Evolutionary conservation across 1,140 invertebrate genomes (phyloP).

Genomic region (Schlechtendalia chinensis): DNA sequence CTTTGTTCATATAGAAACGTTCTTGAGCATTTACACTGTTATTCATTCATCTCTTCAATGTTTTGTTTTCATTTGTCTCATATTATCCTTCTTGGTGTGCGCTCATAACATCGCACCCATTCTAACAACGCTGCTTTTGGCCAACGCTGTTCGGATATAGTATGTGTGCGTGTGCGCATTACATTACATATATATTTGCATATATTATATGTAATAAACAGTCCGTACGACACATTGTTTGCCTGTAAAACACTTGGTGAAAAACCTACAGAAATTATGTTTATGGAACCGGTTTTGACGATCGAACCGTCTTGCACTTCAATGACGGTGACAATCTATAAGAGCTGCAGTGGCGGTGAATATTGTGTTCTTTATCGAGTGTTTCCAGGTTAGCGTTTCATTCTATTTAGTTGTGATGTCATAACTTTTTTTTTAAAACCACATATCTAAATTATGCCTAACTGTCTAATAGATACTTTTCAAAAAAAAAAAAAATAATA

Average conservation of each 20-base stretch:
- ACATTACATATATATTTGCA: neutral
- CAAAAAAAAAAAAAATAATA: too few species aligned
- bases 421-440: neutral
- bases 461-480: neutral
- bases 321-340: slow-evolving; percentile 37
- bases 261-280: slow-evolving; percentile 15
- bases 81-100: neutral
- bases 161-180: too few species aligned
- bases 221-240: neutral
- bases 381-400: slow-evolving; percentile 43
- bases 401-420: slow-evolving; percentile 29
- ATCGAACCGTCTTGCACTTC: slow-evolving; percentile 13
- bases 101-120: neutral
- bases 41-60: neutral
- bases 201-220: neutral
- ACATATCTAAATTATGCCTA: neutral
- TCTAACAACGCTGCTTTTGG: slow-evolving; percentile 19
- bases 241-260: neutral
- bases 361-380: slow-evolving; percentile 31
- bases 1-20: slow-evolving; percentile 33
- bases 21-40: slow-evolving; percentile 24
- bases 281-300: slow-evolving; percentile 1
- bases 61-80: neutral
- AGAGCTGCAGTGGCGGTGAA: neutral
- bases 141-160: neutral